Evolutionary conservation across 2,113 vertebrate species (phyloP).

Genomic region (Castor canadensis): DNA sequence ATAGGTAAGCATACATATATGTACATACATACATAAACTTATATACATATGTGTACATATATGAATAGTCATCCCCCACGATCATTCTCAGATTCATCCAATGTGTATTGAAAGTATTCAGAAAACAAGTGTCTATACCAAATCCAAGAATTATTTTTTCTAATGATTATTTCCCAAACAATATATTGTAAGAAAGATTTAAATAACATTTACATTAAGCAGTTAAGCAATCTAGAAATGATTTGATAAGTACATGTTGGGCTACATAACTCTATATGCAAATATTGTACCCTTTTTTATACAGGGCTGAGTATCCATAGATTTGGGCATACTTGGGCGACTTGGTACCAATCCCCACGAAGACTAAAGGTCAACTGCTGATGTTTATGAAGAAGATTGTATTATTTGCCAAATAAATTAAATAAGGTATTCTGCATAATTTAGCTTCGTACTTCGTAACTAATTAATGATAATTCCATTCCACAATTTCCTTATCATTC

Average conservation of each 20-base stretch:
- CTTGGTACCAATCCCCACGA: no score
- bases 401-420: conserved; percentile 37
- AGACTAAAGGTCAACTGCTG: not conserved
- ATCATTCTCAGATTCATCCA: not conserved
- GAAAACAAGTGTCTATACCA: not conserved
- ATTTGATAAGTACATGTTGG: no score
- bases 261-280: no score
- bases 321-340: not conserved
- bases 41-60: not conserved
- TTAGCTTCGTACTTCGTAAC: conserved; percentile 67
- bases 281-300: no score
- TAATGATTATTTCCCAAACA: not conserved
- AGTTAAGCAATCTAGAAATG: not conserved
- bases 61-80: no score
- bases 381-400: conserved; percentile 23
- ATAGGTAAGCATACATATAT: not conserved
- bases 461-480: conserved; percentile 74
- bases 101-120: not conserved
- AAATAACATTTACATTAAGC: not conserved
- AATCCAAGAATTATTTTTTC: not conserved
- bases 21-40: not conserved
- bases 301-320: no score
- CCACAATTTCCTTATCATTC: conserved; percentile 70
- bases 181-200: not conserved
- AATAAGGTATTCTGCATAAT: conserved; percentile 75